Evolutionary conservation across 2,113 vertebrate species (phyloP), one percentile per base, ranked within the genome.

Genomic region (Terrapene triunguis): DNA sequence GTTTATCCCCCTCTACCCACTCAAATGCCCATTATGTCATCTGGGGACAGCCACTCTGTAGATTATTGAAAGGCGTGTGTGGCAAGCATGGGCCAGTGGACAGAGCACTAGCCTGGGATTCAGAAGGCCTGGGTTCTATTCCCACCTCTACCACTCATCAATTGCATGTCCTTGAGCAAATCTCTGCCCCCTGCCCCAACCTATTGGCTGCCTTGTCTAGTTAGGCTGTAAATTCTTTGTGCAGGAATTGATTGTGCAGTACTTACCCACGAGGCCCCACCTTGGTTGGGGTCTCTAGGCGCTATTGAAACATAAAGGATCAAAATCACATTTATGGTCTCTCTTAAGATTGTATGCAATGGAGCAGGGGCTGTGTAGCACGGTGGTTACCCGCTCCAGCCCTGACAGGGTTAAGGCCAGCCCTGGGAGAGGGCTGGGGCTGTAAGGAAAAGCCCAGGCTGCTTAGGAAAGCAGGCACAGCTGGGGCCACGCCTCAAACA

Each of bases 31-130:
- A 80, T 59, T 22, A 57, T 44, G 21, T 27, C 48, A 85, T n/a
- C 24, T 22, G 62, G 4, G 12, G 14, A 35, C 47, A 38, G 35
- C n/a, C 13, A 3, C 10, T 50, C 7, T n/a, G 7, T 6, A 57
- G 2, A n/a, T 85, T 21, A 47, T 47, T 65, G 55, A 0, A 0
- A 79, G 50, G 5, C 3, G 13, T 16, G n/a, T 1, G 1, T 32
- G 55, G 22, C 10, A 2, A 76, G 27, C 8, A 76, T 8, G 25
- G 25, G 12, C 44, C 44, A 48, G 24, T 44, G 76, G 8, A 32
- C 10, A 22, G 80, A 12, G 35, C 22, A 42, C 51, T 16, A 54
- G 25, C 32, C 4, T 82, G 12, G 38, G 4, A 47, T 55, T 82
- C 51, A n/a, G 38, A 55, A 78, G 16, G 10, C n/a, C 51, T 76